Base-by-base conservation (phyloP, 2,113 vertebrate species). In the Agapornis roseicollis region DNA sequence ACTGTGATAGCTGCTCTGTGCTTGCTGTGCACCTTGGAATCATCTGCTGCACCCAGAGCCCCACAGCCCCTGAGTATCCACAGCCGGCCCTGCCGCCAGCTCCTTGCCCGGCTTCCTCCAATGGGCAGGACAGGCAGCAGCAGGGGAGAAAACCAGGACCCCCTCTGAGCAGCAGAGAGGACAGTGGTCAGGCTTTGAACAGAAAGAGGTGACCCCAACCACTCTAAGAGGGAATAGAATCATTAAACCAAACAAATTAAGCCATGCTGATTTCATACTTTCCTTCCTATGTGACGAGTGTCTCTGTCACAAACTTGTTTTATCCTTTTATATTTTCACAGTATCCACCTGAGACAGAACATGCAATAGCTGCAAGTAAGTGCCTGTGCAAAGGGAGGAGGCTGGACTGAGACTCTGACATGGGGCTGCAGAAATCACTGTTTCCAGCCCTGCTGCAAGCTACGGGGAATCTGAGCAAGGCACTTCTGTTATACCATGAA, bases 1-100 rank as follows among this genome's bases (percentile, higher is more conserved):
- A 5, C 11, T 13, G 50, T 0, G 0, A 9, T 1, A 4, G 9
- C 46, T 33, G 37, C 39, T 39, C 27, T 46, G 64, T 1, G 4
- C 7, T 58, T 25, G 47, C 37, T 15, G 4, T 3, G 33, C 17
- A 16, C 17, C 33, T 35, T 1, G 0, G 33, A 73, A 61, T 5
- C 16, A 23, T 7, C 2, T 18, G 8, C 39, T 10, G 22, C 9
- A 33, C 33, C 22, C 56, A n/a, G 33, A 58, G 33, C 13, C 13
- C 20, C 20, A 23, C 33, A 58, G 55, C 55, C 56, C 33, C 33
- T 16, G 13, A 22, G 22, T 24, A 58, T 16, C 9, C 9, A 35
- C 56, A 58, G 33, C 9, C 13, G 3, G 22, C 22, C 9, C 56
- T 35, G 22, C 33, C 2, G 8, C 33, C 56, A 58, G 56, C 13